Conservation (phyloP, 2,888 invertebrate species). For the Crossocerus cetratus region DNA sequence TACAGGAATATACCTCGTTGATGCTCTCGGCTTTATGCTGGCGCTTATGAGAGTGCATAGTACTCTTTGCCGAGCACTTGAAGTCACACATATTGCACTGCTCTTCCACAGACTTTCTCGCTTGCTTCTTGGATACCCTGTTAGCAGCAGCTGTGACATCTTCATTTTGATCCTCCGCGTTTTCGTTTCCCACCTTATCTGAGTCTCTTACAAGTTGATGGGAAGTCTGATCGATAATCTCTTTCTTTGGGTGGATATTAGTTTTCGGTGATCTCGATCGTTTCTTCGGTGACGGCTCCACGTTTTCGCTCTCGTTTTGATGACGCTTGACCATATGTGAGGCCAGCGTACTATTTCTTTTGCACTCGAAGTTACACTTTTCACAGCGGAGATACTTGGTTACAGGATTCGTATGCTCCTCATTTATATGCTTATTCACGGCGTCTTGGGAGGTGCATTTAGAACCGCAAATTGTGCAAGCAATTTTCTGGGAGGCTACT, state of each 20-base stretch:
- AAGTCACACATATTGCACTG: slow-evolving; percentile 69
- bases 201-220: background rate
- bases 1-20: slow-evolving; percentile 62
- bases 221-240: background rate
- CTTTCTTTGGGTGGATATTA: slow-evolving; percentile 1
- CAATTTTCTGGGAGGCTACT: background rate
- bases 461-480: slow-evolving; percentile 14
- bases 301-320: background rate
- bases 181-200: background rate
- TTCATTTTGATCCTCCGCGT: background rate
- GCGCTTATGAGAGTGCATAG: slow-evolving; percentile 68
- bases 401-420: slow-evolving; percentile 11
- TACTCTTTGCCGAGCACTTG: slow-evolving; percentile 66
- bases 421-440: slow-evolving; percentile 27
- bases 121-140: slow-evolving; percentile 44
- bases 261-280: slow-evolving; percentile 3
- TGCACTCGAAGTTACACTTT: slow-evolving; percentile 57
- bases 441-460: slow-evolving; percentile 8
- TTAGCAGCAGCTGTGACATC: slow-evolving; percentile 44
- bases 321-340: slow-evolving; percentile 55
- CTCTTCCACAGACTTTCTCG: slow-evolving; percentile 29
- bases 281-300: background rate
- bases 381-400: slow-evolving; percentile 43
- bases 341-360: slow-evolving; percentile 43
- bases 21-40: slow-evolving; percentile 55